Base-by-base conservation (phyloP, 2,888 invertebrate genomes). In the Erynnis tages region DNA sequence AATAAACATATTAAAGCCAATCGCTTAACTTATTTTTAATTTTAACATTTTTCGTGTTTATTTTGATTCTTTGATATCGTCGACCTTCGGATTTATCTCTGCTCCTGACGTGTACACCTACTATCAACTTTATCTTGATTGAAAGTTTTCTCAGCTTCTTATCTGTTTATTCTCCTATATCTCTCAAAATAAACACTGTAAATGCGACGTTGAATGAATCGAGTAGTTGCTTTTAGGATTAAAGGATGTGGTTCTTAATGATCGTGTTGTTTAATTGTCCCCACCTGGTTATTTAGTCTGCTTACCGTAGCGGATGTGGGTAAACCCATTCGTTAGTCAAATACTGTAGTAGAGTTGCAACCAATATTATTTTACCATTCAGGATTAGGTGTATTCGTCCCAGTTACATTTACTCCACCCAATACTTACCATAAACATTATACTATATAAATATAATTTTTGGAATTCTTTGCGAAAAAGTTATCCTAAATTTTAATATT, bases 71-170 rank as follows among this genome's bases (percentile, higher is more conserved):
- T 35, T n/a, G 30, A 17, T 32, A 11, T 32, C 11, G 11, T 17
- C 17, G 32, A 41, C 48, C 48, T 49, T 49, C 32, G 17, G 16
- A 17, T 6, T 8, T 48, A 48, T 40, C 48, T 44, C 17, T 8
- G 7, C 4, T 17, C 13, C 30, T 11, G 38, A 49, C 40, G 40
- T 40, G 23, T 38, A 25, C n/a, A n/a, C n/a, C 11, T 30, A 11
- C 67, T 76, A 73, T 71, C 72, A 29, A 8, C 43, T 29, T 41
- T 78, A 79, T 81, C 78, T 71, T 77, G 79, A 79, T 79, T 71
- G 74, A 79, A 72, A 71, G 72, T 43, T 43, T 65, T 66, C 61
- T 62, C 60, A 61, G 47, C 55, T 55, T 61, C 58, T 69, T 70
- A 68, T 64, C 59, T 16, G n/a, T 21, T 29, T 11, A 11, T n/a